A percentile compares a stretch with the other conserved stretches of the same genome.
phyloP scores from a whole-genome alignment of 2,113 vertebrate species.

The Hypomesus transpacificus region DNA sequence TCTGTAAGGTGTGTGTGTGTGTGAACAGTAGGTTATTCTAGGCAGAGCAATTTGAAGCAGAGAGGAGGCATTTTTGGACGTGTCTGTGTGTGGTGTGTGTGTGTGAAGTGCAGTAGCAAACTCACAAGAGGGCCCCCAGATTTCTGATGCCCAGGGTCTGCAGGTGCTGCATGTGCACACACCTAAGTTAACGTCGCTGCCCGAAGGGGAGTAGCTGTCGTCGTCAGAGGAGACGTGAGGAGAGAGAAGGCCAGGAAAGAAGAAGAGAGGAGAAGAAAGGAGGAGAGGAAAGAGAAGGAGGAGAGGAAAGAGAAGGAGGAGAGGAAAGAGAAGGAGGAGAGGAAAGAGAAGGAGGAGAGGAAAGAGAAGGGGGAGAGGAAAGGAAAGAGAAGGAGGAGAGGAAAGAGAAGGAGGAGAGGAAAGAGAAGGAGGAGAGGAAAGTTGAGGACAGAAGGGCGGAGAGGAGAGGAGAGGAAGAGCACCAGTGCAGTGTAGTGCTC shows the following conservation, averaged over 20 bases:
- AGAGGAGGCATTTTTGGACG: not conserved
- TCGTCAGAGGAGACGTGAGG: not conserved
- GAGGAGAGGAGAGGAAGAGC: conserved; percentile 17
- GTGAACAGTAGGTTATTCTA: not conserved
- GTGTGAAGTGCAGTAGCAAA: not conserved
- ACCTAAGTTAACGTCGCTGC: not conserved
- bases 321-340: conserved; percentile 36
- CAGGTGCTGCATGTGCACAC: not conserved
- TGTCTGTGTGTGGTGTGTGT: conserved; percentile 10
- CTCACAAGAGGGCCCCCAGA: too few species aligned
- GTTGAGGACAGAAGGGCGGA: conserved; percentile 12
- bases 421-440: conserved; percentile 39
- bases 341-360: conserved; percentile 18
- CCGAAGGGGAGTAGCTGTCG: not conserved
- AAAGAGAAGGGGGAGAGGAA: conserved; percentile 18
- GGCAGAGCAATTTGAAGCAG: too few species aligned
- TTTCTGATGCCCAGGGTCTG: conserved; percentile 7
- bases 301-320: not conserved
- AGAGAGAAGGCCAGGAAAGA: conserved; percentile 17
- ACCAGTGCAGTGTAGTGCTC: too few species aligned
- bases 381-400: not conserved
- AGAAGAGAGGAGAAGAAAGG: too few species aligned
- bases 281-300: conserved; percentile 9
- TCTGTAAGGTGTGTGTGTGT: conserved; percentile 6
- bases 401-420: not conserved